These are phyloP conservation scores for Megalopta genalis DNA, from an alignment of 1,140 invertebrate genomes.

Conservation along the genomic window DNA sequence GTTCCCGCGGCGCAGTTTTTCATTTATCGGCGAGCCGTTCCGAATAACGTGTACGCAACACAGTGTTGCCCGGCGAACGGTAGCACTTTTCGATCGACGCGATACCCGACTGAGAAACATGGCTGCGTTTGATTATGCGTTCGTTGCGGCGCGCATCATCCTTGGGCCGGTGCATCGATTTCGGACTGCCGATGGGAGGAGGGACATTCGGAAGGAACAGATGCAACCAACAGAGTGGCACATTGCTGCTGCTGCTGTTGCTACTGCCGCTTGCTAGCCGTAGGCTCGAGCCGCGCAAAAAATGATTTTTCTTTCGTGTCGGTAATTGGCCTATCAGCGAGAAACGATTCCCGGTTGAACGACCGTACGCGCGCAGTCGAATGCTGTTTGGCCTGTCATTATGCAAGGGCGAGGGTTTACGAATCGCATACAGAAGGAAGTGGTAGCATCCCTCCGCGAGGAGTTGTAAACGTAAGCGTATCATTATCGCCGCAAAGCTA, in stretches of 20 bases:
- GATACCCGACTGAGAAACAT: slow-evolving; percentile 4
- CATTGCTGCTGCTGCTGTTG: too few species aligned
- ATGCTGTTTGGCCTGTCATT: slow-evolving; percentile 48
- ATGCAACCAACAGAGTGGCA: too few species aligned
- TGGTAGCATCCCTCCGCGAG: slow-evolving; percentile 47
- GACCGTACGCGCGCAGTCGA: background rate
- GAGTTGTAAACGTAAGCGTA: slow-evolving; percentile 53
- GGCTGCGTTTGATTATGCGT: slow-evolving; percentile 4
- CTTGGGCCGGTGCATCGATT: background rate
- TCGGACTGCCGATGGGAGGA: background rate
- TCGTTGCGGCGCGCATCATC: background rate
- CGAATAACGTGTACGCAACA: slow-evolving; percentile 15
- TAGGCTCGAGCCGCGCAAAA: background rate
- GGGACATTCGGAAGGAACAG: too few species aligned
- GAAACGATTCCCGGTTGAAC: slow-evolving; percentile 5
- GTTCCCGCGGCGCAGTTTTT: background rate
- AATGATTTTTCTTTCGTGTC: slow-evolving; percentile 3
- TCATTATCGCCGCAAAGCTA: slow-evolving; percentile 66
- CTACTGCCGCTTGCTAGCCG: too few species aligned
- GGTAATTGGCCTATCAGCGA: background rate
- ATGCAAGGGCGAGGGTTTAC: slow-evolving; percentile 50
- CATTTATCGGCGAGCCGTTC: background rate
- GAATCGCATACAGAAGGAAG: slow-evolving; percentile 39
- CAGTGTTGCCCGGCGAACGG: background rate
- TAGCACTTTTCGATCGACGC: slow-evolving; percentile 18